Evolutionary conservation across 1,140 invertebrate genomes (phyloP), one percentile per base, ranked within the genome.

Genomic region (Helicoverpa zea): DNA sequence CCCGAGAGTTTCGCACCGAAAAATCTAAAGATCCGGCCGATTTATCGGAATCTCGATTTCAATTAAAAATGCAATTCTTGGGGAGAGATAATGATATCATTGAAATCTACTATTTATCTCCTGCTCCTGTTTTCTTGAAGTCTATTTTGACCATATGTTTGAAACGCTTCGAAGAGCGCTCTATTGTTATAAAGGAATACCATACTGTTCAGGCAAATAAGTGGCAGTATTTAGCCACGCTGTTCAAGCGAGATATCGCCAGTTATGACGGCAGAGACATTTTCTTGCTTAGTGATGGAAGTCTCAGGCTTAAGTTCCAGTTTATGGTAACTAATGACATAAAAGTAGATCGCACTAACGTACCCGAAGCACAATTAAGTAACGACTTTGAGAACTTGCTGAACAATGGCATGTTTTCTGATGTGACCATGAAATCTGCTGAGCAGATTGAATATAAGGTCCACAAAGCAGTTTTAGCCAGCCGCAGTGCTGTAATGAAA

Each of bases 401-500:
- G 0, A 90, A 90, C 56, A 89, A 89, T 88, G 91, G 90, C 0
- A 74, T 92, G 14, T 94, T 91, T 86, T 93, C 93, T 66, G 94
- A 95, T 89, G 88, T 95, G 1, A 90, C 86, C 10, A 95, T 95
- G 77, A 93, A 92, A 77, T 95, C 92, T 72, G 86, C 82, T 16
- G 94, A 95, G 75, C 89, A 88, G 0, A 85, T 81, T 59, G 91
- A 93, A 64, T 93, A 87, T 64, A 94, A 93, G 86, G 91, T 93
- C 0, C 94, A 95, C 72, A 95, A 94, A 84, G 91, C 90, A 43
- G 88, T 95, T 16, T 64, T 95, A 29, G 92, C 94, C 1, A 93
- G 89, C 75, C 86, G 97, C 70, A 97, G 96, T 86, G 95, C 95
- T 35, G 97, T 97, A 12, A 96, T 97, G 85, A 95, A 96, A 86